Base-by-base conservation (phyloP, 1,140 invertebrate species). In the Stegodyphus mimosarum region DNA sequence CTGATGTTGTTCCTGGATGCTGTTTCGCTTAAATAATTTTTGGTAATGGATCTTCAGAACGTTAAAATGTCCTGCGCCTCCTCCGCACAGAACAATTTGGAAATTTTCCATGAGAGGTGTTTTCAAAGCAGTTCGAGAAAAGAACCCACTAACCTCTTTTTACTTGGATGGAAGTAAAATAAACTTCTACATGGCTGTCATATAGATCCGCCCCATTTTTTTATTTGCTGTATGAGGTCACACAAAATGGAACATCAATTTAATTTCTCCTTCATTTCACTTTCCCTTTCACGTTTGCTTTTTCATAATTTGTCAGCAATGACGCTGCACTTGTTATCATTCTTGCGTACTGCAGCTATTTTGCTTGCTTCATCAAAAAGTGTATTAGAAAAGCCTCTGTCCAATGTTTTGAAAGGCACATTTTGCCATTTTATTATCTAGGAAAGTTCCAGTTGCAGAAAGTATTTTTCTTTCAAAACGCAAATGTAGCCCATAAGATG, bases 381-480 rank as follows among this genome's bases (percentile, higher is more conserved):
- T 1, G 70, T 7, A 72, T 72, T 5, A 15, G 1, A 60, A 2
- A 15, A 2, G 0, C 72, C 7, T 60, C 7, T 75, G 6, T 50
- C 51, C 7, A 75, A 75, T 11, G n/a, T 11, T 75, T 75, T 75
- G 55, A 55, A 55, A 75, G 72, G n/a, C n/a, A 18, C 6, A 11
- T 55, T 75, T 75, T 55, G 72, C 72, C 72, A 55, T 75, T 33
- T 50, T 3, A 75, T 75, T 75, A 55, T 75, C 5, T 55, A 55
- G 50, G 0, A 55, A 55, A 55, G 72, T 55, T 75, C 72, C 52
- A 55, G 72, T 9, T 18, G 53, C 72, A 55, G 55, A 75, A 7
- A 75, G 53, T 17, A 5, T 50, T 55, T 75, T 75, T 69, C 17
- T 1, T 17, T 75, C 2, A 50, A 4, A 55, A 1, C 72, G 51